A percentile compares a stretch with the other conserved stretches of the same genome.
phyloP scores from a whole-genome alignment of 2,888 invertebrate species.

The Kuschelorhynchus macadamiae region DNA sequence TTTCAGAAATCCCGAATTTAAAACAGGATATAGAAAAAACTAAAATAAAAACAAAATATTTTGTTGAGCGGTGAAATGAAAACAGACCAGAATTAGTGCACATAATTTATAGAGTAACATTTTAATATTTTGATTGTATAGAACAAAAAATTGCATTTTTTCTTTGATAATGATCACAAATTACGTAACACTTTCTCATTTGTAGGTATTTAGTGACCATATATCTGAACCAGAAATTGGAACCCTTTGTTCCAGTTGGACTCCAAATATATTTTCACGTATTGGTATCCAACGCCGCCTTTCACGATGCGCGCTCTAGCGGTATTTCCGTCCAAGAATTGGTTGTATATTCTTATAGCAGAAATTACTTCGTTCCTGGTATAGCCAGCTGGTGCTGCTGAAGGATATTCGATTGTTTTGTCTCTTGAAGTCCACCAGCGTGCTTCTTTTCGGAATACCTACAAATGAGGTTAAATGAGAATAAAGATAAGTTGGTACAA shows the following conservation, averaged over 20 bases:
- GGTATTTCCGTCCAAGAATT: conserved; percentile 60
- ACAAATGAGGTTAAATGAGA: conserved; percentile 10
- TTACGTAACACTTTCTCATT: too few species aligned
- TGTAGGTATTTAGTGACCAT: conserved; percentile 56
- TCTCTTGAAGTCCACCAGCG: conserved; percentile 60
- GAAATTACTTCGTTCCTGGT: conserved; percentile 62
- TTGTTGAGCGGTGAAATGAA: too few species aligned
- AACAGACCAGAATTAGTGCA: too few species aligned
- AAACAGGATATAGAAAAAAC: too few species aligned
- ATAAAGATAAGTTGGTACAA: too few species aligned
- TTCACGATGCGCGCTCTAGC: conserved; percentile 59
- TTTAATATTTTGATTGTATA: too few species aligned
- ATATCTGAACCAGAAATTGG: conserved; percentile 61
- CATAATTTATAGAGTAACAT: too few species aligned
- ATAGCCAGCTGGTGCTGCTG: conserved; percentile 59
- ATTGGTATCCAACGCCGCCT: conserved; percentile 62
- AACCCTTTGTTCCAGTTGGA: conserved; percentile 61
- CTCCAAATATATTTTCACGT: conserved; percentile 59
- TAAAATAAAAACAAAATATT: too few species aligned
- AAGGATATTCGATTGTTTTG: conserved; percentile 61
- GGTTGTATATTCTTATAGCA: conserved; percentile 62
- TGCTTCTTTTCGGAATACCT: conserved; percentile 60
- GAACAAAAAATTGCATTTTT: too few species aligned
- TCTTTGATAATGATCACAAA: too few species aligned
- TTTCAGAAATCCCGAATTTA: too few species aligned